A percentile compares a stretch with the other conserved stretches of the same genome.
phyloP scores from a whole-genome alignment of 2,113 vertebrate species.

The Zosterops japonicus region DNA sequence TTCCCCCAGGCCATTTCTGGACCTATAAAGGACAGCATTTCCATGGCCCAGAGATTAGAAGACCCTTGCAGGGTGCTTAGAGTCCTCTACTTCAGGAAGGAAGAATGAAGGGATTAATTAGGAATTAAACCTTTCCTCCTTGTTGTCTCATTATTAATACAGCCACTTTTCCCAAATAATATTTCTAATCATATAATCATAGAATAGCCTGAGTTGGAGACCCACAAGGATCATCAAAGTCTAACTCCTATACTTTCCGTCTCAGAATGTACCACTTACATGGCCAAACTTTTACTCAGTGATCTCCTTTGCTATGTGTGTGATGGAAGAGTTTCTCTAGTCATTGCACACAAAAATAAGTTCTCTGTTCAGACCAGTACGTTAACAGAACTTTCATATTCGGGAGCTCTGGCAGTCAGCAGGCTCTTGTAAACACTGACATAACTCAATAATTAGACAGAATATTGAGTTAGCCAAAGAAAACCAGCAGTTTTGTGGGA shows the following conservation, averaged over 20 bases:
- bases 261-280: neutral
- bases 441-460: neutral
- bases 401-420: neutral
- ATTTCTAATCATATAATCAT: neutral
- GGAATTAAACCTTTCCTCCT: neutral
- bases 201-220: neutral
- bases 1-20: neutral
- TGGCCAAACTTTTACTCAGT: neutral
- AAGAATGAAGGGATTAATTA: neutral
- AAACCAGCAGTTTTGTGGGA: neutral
- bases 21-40: neutral
- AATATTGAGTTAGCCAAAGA: neutral
- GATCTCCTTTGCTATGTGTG: neutral
- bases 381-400: neutral
- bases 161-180: neutral
- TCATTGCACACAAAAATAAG: neutral
- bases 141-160: neutral
- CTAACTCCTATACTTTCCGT: neutral
- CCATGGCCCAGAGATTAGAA: neutral
- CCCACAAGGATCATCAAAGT: neutral
- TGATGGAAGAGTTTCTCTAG: neutral
- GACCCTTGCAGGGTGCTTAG: neutral
- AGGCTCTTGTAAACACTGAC: neutral
- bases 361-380: neutral
- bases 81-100: neutral